Evolutionary conservation across 1,140 invertebrate species (phyloP), one percentile per base, ranked within the genome.

Genomic region (Zaprionus gabonicus): DNA sequence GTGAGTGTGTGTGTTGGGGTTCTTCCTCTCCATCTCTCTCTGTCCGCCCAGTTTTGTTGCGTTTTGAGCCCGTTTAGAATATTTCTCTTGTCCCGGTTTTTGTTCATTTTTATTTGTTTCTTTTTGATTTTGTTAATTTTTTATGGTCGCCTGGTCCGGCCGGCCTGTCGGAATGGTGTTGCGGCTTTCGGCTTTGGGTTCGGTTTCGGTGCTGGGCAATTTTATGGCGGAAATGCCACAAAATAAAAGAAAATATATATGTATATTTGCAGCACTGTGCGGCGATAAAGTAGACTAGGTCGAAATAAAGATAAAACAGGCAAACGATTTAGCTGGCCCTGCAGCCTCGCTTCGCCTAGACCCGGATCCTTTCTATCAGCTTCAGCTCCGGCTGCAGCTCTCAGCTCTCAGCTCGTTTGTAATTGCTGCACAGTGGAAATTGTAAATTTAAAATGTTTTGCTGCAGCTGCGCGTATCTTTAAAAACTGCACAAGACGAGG

Each of bases 181-280:
- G 71, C 66, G 71, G 72, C 64, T 80, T 70, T 68, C 34, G 74
- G 69, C 12, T 38, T 46, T 17, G n/a, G 15, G n/a, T 44, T n/a
- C n/a, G 41, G 41, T n/a, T 17, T 17, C n/a, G 41, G n/a, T 36
- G 51, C 53, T 57, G 10, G 60, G 71, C 64, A 76, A 62, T 83
- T 87, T 87, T 87, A 87, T 87, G 84, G 82, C 80, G 82, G 82
- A 86, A 86, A 86, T 86, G 84, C 84, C 84, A 88, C 84, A 87
- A 87, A 88, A 87, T 87, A 87, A 87, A 87, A 87, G 74, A 81
- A 88, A 83, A 84, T 67, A 86, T 87, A 77, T 17, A 17, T 46
- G 9, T 78, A 73, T 25, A 49, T 64, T 62, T 34, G 69, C 69
- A 60, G 70, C 80, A 67, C 70, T 63, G 67, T 75, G 78, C 82